A percentile compares a stretch with the other conserved stretches of the same genome.
Conservation (phyloP, 35 echinoderm and acorn worm genomes). For the Apostichopus parvimensis region DNA sequence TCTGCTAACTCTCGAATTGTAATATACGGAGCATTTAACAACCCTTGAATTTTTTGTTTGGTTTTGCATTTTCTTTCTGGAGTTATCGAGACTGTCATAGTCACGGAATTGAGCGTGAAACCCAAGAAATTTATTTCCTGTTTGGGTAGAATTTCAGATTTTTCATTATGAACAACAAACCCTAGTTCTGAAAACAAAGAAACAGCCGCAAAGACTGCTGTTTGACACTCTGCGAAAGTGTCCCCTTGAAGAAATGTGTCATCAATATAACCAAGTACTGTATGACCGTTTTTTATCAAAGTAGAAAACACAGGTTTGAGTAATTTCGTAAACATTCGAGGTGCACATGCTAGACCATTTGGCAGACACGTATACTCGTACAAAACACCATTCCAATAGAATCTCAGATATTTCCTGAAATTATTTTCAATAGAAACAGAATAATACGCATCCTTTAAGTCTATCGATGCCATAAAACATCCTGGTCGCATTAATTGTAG, state of each 20-base stretch:
- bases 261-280: no score
- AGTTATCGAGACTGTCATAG: neutral
- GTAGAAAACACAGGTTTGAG: conserved; percentile 43
- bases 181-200: no score
- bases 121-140: no score
- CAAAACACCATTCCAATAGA: conserved; percentile 12
- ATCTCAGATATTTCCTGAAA: conserved; percentile 26
- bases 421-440: neutral
- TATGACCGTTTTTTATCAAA: no score
- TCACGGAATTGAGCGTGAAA: no score
- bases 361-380: conserved; percentile 30
- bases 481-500: conserved; percentile 3
- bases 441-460: no score
- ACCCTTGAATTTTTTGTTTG: conserved; percentile 9
- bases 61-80: conserved; percentile 1
- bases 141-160: no score
- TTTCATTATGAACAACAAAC: no score
- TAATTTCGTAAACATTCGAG: no score
- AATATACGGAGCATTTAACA: neutral
- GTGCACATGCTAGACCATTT: conserved; percentile 39
- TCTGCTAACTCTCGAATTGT: conserved; percentile 32
- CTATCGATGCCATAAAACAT: no score
- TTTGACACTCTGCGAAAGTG: no score
- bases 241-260: neutral
- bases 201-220: no score